Conservation (phyloP, 2,797 vertebrate genomes). For the Sebastes oblongus region DNA sequence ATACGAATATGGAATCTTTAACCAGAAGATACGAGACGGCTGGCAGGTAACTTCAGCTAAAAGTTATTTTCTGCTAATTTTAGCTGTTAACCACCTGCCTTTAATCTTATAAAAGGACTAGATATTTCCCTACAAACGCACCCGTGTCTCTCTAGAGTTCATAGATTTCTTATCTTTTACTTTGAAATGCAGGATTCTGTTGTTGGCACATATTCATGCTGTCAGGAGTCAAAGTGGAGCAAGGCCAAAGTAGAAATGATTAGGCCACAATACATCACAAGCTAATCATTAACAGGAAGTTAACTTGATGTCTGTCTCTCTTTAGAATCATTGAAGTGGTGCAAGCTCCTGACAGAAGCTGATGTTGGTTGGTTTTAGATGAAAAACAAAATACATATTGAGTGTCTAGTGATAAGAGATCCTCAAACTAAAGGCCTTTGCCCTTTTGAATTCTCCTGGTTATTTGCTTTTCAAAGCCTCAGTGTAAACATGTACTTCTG, state of each 20-base stretch:
- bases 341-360: not conserved
- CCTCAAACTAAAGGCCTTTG: constrained; percentile 34
- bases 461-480: constrained; percentile 60
- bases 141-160: not conserved
- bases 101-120: not conserved
- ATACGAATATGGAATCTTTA: constrained; percentile 98
- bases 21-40: constrained; percentile 94
- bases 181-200: not conserved
- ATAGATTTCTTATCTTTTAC: constrained; percentile 2
- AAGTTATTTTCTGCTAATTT: not conserved
- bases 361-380: not conserved
- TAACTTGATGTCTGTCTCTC: not conserved
- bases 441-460: constrained; percentile 45
- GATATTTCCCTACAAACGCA: not conserved
- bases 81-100: not conserved
- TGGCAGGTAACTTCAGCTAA: constrained; percentile 88
- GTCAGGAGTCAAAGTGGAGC: not conserved
- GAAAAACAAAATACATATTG: constrained; percentile 10
- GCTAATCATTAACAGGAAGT: constrained; percentile 65
- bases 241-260: constrained; percentile 26
- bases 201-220: not conserved
- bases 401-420: constrained; percentile 39
- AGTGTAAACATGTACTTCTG: constrained; percentile 68
- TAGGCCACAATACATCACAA: constrained; percentile 41
- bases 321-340: not conserved